Base-by-base conservation (phyloP, 2,888 invertebrate genomes). In the Rambutsinella grinnellia region DNA sequence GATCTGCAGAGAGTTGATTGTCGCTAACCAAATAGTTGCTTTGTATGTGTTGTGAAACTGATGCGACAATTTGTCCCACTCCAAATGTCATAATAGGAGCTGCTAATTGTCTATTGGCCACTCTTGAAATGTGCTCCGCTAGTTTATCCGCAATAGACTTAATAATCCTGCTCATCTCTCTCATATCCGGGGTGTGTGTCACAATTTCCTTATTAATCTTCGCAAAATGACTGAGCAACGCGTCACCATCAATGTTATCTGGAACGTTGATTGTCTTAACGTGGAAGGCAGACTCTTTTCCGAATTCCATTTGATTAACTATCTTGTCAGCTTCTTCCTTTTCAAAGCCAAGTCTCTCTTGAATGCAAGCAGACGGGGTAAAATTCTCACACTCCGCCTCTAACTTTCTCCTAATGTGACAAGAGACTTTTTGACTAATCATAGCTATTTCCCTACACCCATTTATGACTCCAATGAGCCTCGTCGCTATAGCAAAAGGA, bases 101-200 rank as follows among this genome's bases (percentile, higher is more conserved):
- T 1, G 65, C 65, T 26, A 76, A 46, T 8, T 71, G 70, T 2
- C 61, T 26, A 44, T 77, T 62, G 27, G 77, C 61, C 10, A 62
- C 54, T 26, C 49, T n/a, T 51, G 72, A 62, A 21, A 77, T 66
- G 58, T 77, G 71, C 28, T 17, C 51, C 1, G 76, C 60, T 15
- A 76, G 23, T 1, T 3, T 5, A 17, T 57, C 19, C 1, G 51
- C 27, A 21, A 65, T 24, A 13, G 3, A 21, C 2, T n/a, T 8
- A 15, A 57, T 24, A 21, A 60, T 13, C 1, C 17, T 17, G 51
- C 28, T 28, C 23, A 60, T 5, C 2, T 23, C 19, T 28, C 21
- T 23, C 3, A 19, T 17, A 15, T 69, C 21, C 6, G 47, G 21
- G 13, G 23, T 27, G 47, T 65, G 61, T 46, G 24, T n/a, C 26